phyloP scores from a whole-genome alignment of 2,797 vertebrate genomes.

The Danio jaintianensis region DNA sequence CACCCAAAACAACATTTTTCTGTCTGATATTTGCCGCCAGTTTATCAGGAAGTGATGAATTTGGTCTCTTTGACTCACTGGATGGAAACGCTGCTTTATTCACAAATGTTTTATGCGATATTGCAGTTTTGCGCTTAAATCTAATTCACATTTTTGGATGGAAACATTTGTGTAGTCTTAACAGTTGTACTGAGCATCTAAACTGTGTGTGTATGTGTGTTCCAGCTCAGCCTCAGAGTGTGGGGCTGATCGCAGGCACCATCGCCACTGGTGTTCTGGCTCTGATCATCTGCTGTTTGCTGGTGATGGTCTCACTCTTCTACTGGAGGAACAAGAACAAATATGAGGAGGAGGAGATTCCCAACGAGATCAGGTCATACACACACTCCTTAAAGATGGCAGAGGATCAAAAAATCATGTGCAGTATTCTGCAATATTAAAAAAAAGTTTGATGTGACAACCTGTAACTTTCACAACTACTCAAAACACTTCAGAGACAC shows the following conservation, averaged over 20 bases:
- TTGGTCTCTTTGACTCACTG: too few species aligned
- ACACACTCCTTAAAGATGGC: not conserved
- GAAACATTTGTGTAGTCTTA: too few species aligned
- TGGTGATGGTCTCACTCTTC: conserved; percentile 89
- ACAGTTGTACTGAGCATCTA: too few species aligned
- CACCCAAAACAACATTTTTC: too few species aligned
- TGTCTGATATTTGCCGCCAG: too few species aligned
- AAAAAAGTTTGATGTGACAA: not conserved
- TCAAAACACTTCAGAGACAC: too few species aligned
- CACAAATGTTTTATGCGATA: too few species aligned
- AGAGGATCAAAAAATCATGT: not conserved
- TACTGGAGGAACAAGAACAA: conserved; percentile 98
- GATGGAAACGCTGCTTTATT: too few species aligned
- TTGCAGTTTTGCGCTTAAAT: too few species aligned
- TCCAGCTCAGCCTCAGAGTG: conserved; percentile 90
- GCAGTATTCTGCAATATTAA: not conserved
- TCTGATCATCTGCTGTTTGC: conserved; percentile 85
- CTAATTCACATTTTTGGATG: too few species aligned
- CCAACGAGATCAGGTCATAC: conserved; percentile 93
- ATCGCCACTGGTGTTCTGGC: conserved; percentile 87
- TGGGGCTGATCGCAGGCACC: conserved; percentile 91
- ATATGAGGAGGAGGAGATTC: conserved; percentile 97
- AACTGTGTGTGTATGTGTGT: too few species aligned
- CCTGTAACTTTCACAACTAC: not conserved
- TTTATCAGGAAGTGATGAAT: too few species aligned